These are phyloP conservation scores for Schizaphis graminum DNA, from an alignment of 2,888 invertebrate genomes.

Conservation along the genomic window DNA sequence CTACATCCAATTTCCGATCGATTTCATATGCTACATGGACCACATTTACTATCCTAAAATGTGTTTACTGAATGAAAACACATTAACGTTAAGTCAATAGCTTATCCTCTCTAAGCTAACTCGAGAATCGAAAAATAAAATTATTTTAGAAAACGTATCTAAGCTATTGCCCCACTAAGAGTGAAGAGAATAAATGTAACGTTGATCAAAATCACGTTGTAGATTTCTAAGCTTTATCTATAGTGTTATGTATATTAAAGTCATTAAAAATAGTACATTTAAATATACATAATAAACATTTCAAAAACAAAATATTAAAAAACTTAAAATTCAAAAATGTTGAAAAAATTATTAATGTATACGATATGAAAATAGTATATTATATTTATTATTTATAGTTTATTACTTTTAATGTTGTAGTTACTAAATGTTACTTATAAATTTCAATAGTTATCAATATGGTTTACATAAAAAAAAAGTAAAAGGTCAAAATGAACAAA, in stretches of 20 bases:
- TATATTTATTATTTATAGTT: not conserved
- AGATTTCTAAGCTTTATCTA: not conserved
- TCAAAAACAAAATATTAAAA: not conserved
- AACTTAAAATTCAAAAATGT: not conserved
- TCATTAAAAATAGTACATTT: not conserved
- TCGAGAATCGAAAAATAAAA: not conserved
- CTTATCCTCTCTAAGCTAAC: not conserved
- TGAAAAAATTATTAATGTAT: not conserved
- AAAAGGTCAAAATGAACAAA: not conserved
- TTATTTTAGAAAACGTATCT: not conserved
- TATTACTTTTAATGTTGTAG: not conserved
- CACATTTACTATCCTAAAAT: slow-evolving; percentile 25
- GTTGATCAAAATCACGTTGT: not conserved
- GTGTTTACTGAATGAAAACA: slow-evolving; percentile 24
- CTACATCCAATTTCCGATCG: slow-evolving; percentile 39
- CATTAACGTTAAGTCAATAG: slow-evolving; percentile 23
- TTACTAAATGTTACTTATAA: not conserved
- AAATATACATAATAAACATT: not conserved
- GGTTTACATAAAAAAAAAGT: not conserved
- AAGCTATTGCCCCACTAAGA: not conserved
- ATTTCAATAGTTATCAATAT: not conserved
- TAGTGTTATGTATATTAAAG: not conserved
- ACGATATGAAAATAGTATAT: not conserved
- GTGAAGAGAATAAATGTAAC: not conserved
- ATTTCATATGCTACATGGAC: not conserved